Evolutionary conservation across 2,888 invertebrate genomes (phyloP).

Genomic region (Cheilosia scutellata): DNA sequence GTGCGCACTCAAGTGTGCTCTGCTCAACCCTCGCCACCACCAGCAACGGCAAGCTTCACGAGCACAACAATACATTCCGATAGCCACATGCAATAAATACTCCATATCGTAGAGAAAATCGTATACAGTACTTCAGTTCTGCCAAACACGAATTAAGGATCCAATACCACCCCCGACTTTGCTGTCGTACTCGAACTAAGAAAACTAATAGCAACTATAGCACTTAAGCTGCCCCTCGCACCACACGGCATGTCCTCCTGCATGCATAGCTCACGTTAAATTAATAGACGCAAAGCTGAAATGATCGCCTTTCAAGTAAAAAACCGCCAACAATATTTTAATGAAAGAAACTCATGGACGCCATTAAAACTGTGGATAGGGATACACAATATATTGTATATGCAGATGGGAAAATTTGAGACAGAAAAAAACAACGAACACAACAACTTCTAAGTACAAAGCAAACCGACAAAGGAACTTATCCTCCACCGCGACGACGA

Average conservation of each 20-base stretch:
- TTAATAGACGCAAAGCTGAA: conserved; percentile 83
- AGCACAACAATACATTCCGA: conserved; percentile 45
- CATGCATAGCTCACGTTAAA: conserved; percentile 77
- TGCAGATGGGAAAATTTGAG: conserved; percentile 24
- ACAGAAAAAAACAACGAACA: conserved; percentile 41
- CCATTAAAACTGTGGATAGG: conserved; percentile 56
- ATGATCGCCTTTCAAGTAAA: conserved; percentile 82
- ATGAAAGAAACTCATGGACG: conserved; percentile 73
- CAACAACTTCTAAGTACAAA: conserved; percentile 49
- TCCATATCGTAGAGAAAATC: background rate
- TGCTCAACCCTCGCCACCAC: conserved; percentile 24
- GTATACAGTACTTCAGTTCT: conserved; percentile 8
- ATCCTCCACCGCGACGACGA: conserved; percentile 44
- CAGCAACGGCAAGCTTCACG: conserved; percentile 6
- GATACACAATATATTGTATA: conserved; percentile 36
- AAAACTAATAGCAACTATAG: conserved; percentile 49
- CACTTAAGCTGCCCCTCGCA: conserved; percentile 19
- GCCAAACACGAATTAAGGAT: conserved; percentile 47
- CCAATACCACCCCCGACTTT: conserved; percentile 26
- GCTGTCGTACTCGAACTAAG: conserved; percentile 22
- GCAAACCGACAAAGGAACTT: conserved; percentile 70
- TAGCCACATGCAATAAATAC: conserved; percentile 70
- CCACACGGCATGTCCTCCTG: background rate
- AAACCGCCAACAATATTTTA: conserved; percentile 83
- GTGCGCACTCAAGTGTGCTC: conserved; percentile 62